Evolutionary conservation across 2,888 invertebrate species (phyloP).

Genomic region (Argyresthia albistria): DNA sequence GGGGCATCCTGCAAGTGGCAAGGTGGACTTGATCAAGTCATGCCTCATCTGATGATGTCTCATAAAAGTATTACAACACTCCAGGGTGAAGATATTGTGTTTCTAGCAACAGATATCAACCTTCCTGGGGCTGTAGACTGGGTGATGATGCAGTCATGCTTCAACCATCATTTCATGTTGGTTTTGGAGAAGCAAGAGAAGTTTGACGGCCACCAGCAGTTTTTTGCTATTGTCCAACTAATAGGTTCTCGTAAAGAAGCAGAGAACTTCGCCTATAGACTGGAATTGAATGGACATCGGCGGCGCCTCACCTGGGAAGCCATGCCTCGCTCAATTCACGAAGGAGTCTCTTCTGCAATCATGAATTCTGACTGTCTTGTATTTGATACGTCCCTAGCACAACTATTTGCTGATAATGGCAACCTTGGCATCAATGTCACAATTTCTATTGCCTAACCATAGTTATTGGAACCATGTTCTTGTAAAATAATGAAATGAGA

Average conservation of each 20-base stretch:
- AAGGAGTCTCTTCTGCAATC: constrained; percentile 98
- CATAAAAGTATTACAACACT: constrained; percentile 99
- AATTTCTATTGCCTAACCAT: constrained; percentile 88
- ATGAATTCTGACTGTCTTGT: constrained; percentile 98
- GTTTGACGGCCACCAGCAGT: constrained; percentile 96
- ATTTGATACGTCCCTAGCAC: constrained; percentile 98
- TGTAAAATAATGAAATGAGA: neutral
- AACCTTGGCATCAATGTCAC: constrained; percentile 99
- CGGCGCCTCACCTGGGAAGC: constrained; percentile 99
- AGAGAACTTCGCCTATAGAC: constrained; percentile 97
- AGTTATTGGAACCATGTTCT: constrained; percentile 10
- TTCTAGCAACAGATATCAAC: constrained; percentile 99
- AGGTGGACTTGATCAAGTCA: constrained; percentile 97
- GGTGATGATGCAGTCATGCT: constrained; percentile 99
- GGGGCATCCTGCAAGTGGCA: constrained; percentile 99
- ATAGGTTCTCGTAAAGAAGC: constrained; percentile 99
- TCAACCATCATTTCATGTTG: constrained; percentile 99
- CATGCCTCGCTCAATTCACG: constrained; percentile 98
- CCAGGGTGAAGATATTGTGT: constrained; percentile 99
- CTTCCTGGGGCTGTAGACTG: constrained; percentile 99
- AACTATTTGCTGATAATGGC: constrained; percentile 98
- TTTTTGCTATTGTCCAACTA: constrained; percentile 98
- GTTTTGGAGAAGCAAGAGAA: constrained; percentile 99
- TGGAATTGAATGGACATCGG: constrained; percentile 96
- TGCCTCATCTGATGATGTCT: constrained; percentile 97